Conservation (phyloP, 2,797 vertebrate species). For the Coilia nasus region DNA sequence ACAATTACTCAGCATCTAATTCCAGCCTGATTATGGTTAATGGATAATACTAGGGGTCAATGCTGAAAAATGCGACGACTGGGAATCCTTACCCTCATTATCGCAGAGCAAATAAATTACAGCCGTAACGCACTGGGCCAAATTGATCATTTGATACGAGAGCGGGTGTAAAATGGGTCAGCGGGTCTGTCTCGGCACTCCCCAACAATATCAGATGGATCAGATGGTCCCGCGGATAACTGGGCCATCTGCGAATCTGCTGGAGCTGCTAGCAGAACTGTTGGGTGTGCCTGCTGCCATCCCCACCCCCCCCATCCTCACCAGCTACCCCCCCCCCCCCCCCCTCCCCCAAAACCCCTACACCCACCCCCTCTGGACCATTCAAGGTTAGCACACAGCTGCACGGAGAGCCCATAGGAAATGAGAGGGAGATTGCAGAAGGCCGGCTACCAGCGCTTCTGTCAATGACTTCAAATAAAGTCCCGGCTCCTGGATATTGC, state of each 20-base stretch:
- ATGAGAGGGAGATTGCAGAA: constrained; percentile 46
- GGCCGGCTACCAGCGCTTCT: constrained; percentile 38
- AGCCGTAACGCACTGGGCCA: not conserved
- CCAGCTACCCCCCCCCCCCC: not conserved
- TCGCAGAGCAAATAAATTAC: constrained; percentile 11
- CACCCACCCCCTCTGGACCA: not conserved
- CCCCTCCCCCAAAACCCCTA: not conserved
- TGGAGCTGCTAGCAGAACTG: not conserved
- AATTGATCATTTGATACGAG: constrained; percentile 23
- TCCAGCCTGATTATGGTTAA: constrained; percentile 30
- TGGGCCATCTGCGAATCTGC: not conserved
- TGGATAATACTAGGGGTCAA: constrained; percentile 18
- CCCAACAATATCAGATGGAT: constrained; percentile 1
- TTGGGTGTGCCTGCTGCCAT: not conserved
- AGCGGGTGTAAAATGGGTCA: not conserved
- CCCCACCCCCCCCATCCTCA: not conserved
- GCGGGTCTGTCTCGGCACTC: not conserved
- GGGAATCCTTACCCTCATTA: constrained; percentile 18
- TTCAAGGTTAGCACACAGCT: constrained; percentile 33
- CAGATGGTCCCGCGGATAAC: not conserved
- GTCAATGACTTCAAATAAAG: constrained; percentile 46
- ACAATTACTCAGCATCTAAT: constrained; percentile 70
- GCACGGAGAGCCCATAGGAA: constrained; percentile 39
- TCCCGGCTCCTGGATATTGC: constrained; percentile 47
- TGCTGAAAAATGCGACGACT: constrained; percentile 2